Base-by-base conservation (phyloP, 2,888 invertebrate species). In the Drosophila prostipennis region DNA sequence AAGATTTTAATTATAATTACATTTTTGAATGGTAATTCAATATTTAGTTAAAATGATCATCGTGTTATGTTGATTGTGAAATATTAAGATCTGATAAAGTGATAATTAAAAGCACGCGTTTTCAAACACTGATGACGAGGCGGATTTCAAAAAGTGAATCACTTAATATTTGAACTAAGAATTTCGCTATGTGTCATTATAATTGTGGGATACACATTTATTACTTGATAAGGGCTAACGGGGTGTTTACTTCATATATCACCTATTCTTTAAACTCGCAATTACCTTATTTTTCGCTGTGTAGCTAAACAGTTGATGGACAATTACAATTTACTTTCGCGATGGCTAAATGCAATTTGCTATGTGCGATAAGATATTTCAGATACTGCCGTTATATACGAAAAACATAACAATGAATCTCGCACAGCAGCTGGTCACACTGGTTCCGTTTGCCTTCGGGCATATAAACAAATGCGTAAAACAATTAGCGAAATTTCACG, bases 391-490 rank as follows among this genome's bases (percentile, higher is more conserved):
- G 70, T 61, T 64, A 70, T 56, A 65, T 71, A 64, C 76, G 32
- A 60, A 79, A 78, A 74, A 71, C 70, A 73, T 53, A 84, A 71
- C 67, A 61, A 59, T 59, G 64, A 61, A 53, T 52, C 29, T 34
- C 42, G 57, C 19, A 42, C 14, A 8, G 23, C 13, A 36, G 6
- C 37, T 63, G 71, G 72, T 63, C 71, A 72, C 71, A 71, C 72
- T 56, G 14, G 23, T 23, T 29, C 46, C 14, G 8, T 48, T 46
- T 32, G 57, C 36, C 43, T 59, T 42, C 23, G 52, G 72, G 69
- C 26, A 84, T 74, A 83, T 74, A 83, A 86, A 81, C 80, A 82
- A 82, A 82, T 82, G 81, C 87, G 81, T 80, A 82, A 73, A 80
- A 57, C 39, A 58, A 53, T 57, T 54, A 19, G 36, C 36, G 26